Conservation (phyloP, 2,888 invertebrate genomes). For the Cantharis nigra region DNA sequence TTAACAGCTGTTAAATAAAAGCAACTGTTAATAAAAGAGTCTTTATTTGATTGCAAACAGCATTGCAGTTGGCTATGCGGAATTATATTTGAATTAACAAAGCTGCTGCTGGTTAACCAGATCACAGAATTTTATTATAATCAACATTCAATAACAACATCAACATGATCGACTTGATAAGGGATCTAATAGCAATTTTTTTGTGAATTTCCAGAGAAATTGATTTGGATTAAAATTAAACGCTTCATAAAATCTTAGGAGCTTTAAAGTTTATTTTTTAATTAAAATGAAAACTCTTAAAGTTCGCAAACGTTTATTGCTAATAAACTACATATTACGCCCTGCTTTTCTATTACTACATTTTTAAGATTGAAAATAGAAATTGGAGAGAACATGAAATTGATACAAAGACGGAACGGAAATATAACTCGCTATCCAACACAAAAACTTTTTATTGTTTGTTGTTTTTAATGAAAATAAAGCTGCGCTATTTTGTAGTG, state of each 20-base stretch:
- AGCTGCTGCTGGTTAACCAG: no score
- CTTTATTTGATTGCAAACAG: no score
- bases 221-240: not conserved
- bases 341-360: not conserved
- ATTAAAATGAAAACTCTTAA: not conserved
- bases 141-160: not conserved
- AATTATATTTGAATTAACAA: not conserved
- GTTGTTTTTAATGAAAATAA: not conserved
- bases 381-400: not conserved
- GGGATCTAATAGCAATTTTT: not conserved
- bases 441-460: not conserved
- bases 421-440: not conserved
- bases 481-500: not conserved
- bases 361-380: not conserved
- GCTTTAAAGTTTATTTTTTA: not conserved
- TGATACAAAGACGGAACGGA: not conserved
- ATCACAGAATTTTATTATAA: not conserved
- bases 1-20: no score
- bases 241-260: not conserved
- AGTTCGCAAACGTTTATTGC: not conserved
- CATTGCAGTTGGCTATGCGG: not conserved
- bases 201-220: not conserved
- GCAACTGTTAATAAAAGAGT: no score
- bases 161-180: not conserved
- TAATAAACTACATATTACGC: not conserved